A percentile compares a stretch with the other conserved stretches of the same genome.
Evolutionary conservation across 2,113 vertebrate species (phyloP).

Genomic region (Nycticorax nycticorax): DNA sequence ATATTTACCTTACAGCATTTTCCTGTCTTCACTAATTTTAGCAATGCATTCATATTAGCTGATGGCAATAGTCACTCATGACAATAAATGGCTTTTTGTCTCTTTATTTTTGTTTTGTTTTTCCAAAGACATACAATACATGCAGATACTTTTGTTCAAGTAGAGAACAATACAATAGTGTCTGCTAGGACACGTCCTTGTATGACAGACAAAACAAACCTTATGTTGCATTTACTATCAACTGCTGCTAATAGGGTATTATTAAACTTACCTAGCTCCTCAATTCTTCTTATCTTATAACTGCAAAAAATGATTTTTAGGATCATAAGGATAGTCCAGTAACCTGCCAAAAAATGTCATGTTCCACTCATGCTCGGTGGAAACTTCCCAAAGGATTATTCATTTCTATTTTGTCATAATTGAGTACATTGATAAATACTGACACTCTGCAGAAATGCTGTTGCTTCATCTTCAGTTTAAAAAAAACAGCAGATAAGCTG

Average conservation of each 20-base stretch:
- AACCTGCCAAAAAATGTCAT: conserved; percentile 62
- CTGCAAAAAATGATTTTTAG: conserved; percentile 68
- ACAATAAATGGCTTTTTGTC: conserved; percentile 72
- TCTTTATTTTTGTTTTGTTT: conserved; percentile 74
- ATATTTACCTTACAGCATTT: conserved; percentile 85
- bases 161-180: conserved; percentile 65
- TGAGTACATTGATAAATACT: conserved; percentile 42
- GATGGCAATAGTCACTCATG: conserved; percentile 73
- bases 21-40: conserved; percentile 83
- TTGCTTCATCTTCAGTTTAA: conserved; percentile 1
- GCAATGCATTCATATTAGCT: conserved; percentile 83
- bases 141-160: conserved; percentile 73
- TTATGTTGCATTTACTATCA: conserved; percentile 85
- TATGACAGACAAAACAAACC: conserved; percentile 83
- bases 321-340: conserved; percentile 72
- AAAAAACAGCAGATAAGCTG: background rate
- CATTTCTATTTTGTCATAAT: conserved; percentile 34
- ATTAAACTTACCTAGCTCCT: conserved; percentile 79
- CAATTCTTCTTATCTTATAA: conserved; percentile 75
- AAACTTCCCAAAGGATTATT: conserved; percentile 12
- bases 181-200: conserved; percentile 75
- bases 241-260: conserved; percentile 82
- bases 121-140: conserved; percentile 72
- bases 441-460: conserved; percentile 34
- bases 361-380: conserved; percentile 52